Evolutionary conservation across 2,113 vertebrate species (phyloP), one percentile per base, ranked within the genome.

Genomic region (Melospiza georgiana): DNA sequence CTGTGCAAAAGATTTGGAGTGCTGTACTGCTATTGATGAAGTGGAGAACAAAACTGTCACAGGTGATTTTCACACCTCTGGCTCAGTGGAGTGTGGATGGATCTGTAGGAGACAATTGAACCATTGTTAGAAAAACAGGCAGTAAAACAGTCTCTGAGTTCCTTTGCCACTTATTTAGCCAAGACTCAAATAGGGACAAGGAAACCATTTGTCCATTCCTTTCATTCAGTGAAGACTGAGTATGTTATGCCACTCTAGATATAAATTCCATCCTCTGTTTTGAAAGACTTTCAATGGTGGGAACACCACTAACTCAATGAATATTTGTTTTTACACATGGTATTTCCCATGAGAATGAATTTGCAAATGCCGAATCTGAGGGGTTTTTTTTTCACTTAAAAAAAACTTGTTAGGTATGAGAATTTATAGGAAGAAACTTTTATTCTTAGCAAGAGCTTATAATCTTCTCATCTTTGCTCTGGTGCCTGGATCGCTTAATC

Each of bases 1-100:
- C 43, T 27, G 9, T 67, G 43, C 30, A 82, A 66, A 75, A 74
- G 20, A 51, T 75, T 27, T 71, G 44, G 46, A 76, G 19, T 48
- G 12, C 27, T 76, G 11, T 35, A 25, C 6, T 78, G 14, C 14
- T 5, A 3, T 48, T 0, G 0, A 15, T 52, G 6, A 67, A 54
- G 58, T 10, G 30, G 37, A 83, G 44, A 46, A 54, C 52, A 37
- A 33, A 61, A 84, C 23, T 39, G 27, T 79, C 13, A 57, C 5
- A 20, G 57, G 22, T 51, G 59, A 51, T 61, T 66, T 33, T 92
- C 5, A 23, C 37, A 65, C 19, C 7, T 37, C 39, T 87, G 30
- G 3, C 39, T 90, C 62, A 37, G 12, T 15, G 23, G 41, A 63
- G 30, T 37, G 58, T 74, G 51, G 31, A n/a, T 8, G 5, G 37